Evolutionary conservation across 2,888 invertebrate species (phyloP).

Genomic region (Prosapia bicincta): DNA sequence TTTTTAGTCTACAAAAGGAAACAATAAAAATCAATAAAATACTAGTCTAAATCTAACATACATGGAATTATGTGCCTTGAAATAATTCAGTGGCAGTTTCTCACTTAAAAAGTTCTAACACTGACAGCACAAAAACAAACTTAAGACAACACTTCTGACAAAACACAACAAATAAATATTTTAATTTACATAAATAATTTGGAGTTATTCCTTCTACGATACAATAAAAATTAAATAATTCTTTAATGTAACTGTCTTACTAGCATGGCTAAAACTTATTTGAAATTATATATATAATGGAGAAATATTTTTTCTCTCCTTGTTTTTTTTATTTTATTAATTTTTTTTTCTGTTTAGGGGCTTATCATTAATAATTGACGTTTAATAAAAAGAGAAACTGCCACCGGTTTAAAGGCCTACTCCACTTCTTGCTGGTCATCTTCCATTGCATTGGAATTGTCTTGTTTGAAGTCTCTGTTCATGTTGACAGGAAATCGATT

Average conservation of each 20-base stretch:
- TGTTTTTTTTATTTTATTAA: too few species aligned
- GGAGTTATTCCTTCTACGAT: not conserved
- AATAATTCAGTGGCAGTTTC: conserved; percentile 27
- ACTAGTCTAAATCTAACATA: conserved; percentile 31
- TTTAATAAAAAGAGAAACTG: conserved; percentile 30
- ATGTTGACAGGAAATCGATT: conserved; percentile 54
- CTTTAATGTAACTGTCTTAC: not conserved
- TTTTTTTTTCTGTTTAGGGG: conserved; percentile 18
- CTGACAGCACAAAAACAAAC: conserved; percentile 14
- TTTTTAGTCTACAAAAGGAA: conserved; percentile 21
- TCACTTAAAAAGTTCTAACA: conserved; percentile 4
- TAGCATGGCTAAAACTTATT: not conserved
- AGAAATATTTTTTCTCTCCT: not conserved
- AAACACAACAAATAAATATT: conserved; percentile 8
- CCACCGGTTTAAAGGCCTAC: conserved; percentile 24
- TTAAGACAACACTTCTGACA: conserved; percentile 15
- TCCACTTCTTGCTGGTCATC: conserved; percentile 6
- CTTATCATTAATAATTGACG: conserved; percentile 32
- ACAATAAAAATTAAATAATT: conserved; percentile 1
- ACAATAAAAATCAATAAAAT: conserved; percentile 27
- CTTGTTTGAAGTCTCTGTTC: conserved; percentile 2
- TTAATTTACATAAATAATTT: not conserved
- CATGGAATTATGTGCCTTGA: conserved; percentile 27
- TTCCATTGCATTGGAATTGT: not conserved
- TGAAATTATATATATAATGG: not conserved